Percentiles rank a stretch among this genome's conserved stretches.
Conservation (phyloP, 30 jellyfish, hydroid and myxozoan genomes). For the Aurelia aurita region DNA sequence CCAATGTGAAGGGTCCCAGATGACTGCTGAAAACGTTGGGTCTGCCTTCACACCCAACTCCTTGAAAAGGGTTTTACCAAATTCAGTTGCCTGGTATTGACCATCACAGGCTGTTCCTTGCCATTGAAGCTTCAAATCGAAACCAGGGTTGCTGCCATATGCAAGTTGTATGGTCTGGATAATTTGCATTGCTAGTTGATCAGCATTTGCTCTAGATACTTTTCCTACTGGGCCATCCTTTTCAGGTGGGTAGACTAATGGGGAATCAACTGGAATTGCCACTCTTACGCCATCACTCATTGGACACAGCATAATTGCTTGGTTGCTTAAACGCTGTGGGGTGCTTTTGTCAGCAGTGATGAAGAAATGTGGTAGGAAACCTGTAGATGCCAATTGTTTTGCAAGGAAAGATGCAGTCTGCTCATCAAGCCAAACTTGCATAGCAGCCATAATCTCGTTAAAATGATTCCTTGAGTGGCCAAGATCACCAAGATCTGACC, state of each 20-base stretch:
- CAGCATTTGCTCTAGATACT: slow-evolving; percentile 33
- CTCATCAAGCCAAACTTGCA: slow-evolving; percentile 36
- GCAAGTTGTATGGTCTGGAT: slow-evolving; percentile 3
- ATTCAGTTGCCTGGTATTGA: slow-evolving; percentile 36
- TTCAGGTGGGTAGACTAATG: slow-evolving; percentile 4
- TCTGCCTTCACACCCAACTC: slow-evolving; percentile 10
- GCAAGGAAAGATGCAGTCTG: slow-evolving; percentile 30
- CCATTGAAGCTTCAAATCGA: slow-evolving; percentile 10
- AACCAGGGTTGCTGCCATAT: slow-evolving; percentile 12
- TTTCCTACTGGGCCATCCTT: slow-evolving; percentile 2
- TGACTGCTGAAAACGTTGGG: slow-evolving; percentile 14
- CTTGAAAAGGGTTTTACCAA: neutral
- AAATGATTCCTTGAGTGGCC: slow-evolving; percentile 42
- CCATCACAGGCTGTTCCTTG: slow-evolving; percentile 27
- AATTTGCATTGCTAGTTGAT: slow-evolving; percentile 20
- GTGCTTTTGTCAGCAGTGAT: slow-evolving; percentile 27
- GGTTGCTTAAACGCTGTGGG: slow-evolving; percentile 19
- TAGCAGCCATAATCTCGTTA: slow-evolving; percentile 34
- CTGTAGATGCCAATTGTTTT: slow-evolving; percentile 18
- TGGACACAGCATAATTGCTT: slow-evolving; percentile 43
- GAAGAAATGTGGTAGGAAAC: slow-evolving; percentile 31
- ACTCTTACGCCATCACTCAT: slow-evolving; percentile 22
- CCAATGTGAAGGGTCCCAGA: slow-evolving; percentile 50
- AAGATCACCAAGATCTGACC: slow-evolving; percentile 31
- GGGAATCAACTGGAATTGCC: slow-evolving; percentile 39